Base-by-base conservation (phyloP, 2,888 invertebrate genomes). In the Drosophila affinis region DNA sequence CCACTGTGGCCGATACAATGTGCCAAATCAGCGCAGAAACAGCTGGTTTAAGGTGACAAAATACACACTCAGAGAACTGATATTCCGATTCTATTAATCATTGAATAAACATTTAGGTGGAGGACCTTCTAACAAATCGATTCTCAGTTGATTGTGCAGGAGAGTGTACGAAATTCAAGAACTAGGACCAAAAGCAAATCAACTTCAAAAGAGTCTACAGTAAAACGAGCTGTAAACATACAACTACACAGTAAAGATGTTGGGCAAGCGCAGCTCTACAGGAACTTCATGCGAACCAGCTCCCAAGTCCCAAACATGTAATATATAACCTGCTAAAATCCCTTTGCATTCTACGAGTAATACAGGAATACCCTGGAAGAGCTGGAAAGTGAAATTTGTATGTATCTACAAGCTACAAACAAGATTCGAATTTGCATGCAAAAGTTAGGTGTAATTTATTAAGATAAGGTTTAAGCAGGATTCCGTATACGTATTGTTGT, bases 331-430 rank as follows among this genome's bases (percentile, higher is more conserved):
- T 29, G 1, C 9, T 9, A 29, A 29, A 29, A 29, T 29, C 29
- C 29, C 9, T 29, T 27, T 27, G 6, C 7, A 27, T 1, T 27
- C 27, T 27, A 27, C 27, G 27, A 27, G 27, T 27, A 27, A 27
- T 27, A 32, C 3, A 49, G 10, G 10, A 3, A 27, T 10, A 32
- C 10, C 46, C 18, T 10, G 5, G n/a, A 62, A 10, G n/a, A 14
- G 17, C 57, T 27, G 7, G 12, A 67, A 52, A 32, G 32, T 53
- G 39, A 44, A 32, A 32, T 49, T 5, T 24, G 24, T 49, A 24
- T 24, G 24, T 5, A 60, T 70, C 69, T 69, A 69, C 47, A 71
- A 39, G 49, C 71, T 70, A 59, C 47, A 53, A 56, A 68, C 68
- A 49, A 32, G 62, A 53, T 44, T 56, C 29, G 56, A 55, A 45